These are phyloP conservation scores for Hanleya hanleyi DNA, from an alignment of 2,888 invertebrate genomes.

Conservation along the genomic window DNA sequence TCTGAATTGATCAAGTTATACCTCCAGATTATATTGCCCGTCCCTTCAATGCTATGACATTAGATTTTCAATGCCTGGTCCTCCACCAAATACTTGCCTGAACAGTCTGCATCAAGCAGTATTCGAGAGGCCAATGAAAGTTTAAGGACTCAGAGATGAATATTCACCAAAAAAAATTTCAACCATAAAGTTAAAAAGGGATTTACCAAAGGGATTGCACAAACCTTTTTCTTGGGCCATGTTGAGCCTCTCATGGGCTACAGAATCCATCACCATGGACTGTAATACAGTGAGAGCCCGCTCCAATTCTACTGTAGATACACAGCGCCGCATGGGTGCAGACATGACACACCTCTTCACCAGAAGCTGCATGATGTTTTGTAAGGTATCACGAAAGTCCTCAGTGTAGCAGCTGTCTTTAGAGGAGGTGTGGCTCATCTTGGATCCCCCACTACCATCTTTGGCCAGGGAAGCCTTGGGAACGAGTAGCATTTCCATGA, in stretches of 20 bases:
- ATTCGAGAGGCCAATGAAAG: too few relatives aligned
- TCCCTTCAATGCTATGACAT: too few relatives aligned
- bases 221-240: slow-evolving; percentile 68
- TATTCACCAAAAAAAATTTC: too few relatives aligned
- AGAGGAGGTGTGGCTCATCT: neutral
- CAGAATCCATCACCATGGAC: slow-evolving; percentile 65
- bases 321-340: slow-evolving; percentile 63
- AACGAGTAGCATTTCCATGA: slow-evolving; percentile 77
- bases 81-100: too few relatives aligned
- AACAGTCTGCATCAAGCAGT: too few relatives aligned
- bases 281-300: slow-evolving; percentile 69
- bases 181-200: too few relatives aligned
- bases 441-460: neutral
- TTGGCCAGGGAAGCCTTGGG: slow-evolving; percentile 68
- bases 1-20: too few relatives aligned
- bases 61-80: too few relatives aligned
- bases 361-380: slow-evolving; percentile 67
- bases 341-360: slow-evolving; percentile 65
- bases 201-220: too few relatives aligned
- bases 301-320: slow-evolving; percentile 69
- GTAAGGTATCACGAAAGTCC: slow-evolving; percentile 53
- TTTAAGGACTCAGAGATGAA: too few relatives aligned
- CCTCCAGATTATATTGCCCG: too few relatives aligned
- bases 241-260: slow-evolving; percentile 71
- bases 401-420: neutral